Evolutionary conservation across 2,797 vertebrate genomes (phyloP).

Genomic region (Manis crassicaudata): DNA sequence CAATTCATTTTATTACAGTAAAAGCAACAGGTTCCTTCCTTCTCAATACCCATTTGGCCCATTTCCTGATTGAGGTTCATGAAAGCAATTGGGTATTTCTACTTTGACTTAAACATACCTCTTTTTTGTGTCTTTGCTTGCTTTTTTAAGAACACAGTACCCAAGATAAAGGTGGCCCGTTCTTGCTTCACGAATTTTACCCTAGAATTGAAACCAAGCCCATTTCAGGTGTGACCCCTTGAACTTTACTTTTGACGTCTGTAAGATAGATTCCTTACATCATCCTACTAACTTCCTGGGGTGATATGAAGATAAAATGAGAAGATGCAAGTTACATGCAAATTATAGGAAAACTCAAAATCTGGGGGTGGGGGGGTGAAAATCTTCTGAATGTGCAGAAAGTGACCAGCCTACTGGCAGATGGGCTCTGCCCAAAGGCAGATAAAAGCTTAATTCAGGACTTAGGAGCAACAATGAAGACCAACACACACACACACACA

Average conservation of each 20-base stretch:
- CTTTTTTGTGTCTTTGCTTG: not conserved
- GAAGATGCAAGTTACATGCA: not conserved
- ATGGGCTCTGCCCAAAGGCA: slow-evolving; percentile 77
- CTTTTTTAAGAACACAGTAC: not conserved
- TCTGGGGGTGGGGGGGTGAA: not conserved
- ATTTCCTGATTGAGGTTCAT: not conserved
- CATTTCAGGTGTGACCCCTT: slow-evolving; percentile 24
- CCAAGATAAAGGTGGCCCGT: not conserved
- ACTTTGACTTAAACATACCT: not conserved
- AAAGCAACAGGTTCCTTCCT: slow-evolving; percentile 52
- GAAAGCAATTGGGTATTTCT: not conserved
- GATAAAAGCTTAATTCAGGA: slow-evolving; percentile 67
- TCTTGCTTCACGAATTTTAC: not conserved
- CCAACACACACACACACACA: not conserved
- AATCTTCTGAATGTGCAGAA: slow-evolving; percentile 6
- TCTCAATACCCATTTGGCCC: not conserved
- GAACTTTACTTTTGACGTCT: not conserved
- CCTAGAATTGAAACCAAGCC: not conserved
- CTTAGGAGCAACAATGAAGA: slow-evolving; percentile 65
- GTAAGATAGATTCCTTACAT: not conserved
- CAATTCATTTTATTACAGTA: slow-evolving; percentile 61
- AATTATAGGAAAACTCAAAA: slow-evolving; percentile 10
- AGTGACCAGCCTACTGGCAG: slow-evolving; percentile 58
- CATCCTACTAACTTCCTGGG: not conserved
- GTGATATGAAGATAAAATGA: not conserved